Base-by-base conservation (phyloP, 2,113 vertebrate species). In the Lamprologus ornatipinnis region DNA sequence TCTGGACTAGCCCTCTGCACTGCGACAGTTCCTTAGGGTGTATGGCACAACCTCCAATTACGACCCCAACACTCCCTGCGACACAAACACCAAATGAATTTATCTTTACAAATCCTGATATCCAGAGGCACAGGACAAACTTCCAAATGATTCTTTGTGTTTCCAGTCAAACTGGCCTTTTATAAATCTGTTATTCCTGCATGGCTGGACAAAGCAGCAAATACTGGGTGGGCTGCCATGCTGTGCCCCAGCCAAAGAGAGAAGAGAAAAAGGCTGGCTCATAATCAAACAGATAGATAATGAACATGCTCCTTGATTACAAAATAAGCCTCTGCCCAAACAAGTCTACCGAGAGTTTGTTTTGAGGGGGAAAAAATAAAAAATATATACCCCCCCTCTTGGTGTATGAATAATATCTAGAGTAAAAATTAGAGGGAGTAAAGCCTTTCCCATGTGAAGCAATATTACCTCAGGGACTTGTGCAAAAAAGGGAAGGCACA, bases 181-280 rank as follows among this genome's bases (percentile, higher is more conserved):
- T 49, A 84, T 85, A 45, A 86, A 92, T 86, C 88, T 17, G 51
- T 85, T 91, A 88, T 82, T 87, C 85, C 60, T 73, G 87, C 88
- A 85, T 85, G 90, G 73, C 31, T 82, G 83, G 88, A 90, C 89
- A 87, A 88, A 94, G 88, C 47, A 49, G 26, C 26, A 33, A 78
- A 84, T 7, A 47, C 31, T 11, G 73, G 80, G 90, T 87, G 87
- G 86, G 86, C 87, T 83, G 45, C 78, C 83, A 84, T 21, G 58
- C 84, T 54, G 89, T 4, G 55, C 58, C 82, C 11, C 40, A 51
- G 81, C 40, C 90, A 85, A 17, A 58, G 17, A 47, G 68, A 14
- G 73, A 35, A 70, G 70, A 82, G n/a, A 23, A 21, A 37, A 73
- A 81, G 33, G 51, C 42, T 75, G 70, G 83, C 81, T n/a, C 9